Base-by-base conservation (phyloP, 2,113 vertebrate genomes). In the Ammodytes dubius region DNA sequence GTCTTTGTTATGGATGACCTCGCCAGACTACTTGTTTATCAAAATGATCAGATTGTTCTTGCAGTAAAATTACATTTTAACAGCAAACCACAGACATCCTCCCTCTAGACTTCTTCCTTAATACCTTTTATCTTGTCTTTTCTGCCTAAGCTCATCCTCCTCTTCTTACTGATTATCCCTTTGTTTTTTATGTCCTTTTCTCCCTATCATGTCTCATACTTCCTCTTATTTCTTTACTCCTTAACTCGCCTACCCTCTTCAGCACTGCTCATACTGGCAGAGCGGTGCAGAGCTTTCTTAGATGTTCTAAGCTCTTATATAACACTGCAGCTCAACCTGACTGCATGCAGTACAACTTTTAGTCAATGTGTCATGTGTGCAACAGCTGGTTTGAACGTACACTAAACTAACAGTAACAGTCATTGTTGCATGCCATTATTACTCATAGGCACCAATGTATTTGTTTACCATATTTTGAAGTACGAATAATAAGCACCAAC, bases 281-380 rank as follows among this genome's bases (percentile, higher is more conserved):
- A 78, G 84, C 72, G 59, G 53, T 43, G 64, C 84, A 58, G 70
- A 76, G 50, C 35, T 74, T 82, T 80, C 70, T 89, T 65, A 64
- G 81, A 81, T 83, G 79, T 72, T 91, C 75, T 56, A 70, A 73
- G 74, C 59, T 90, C 57, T 92, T 89, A 91, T 53, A 82, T 85
- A 89, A 91, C 61, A 88, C 83, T 88, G 88, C 90, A 84, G 87
- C 65, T 89, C 79, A 72, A n/a, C 71, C 81, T 52, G 63, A 78
- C 79, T 80, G 80, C 81, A 78, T 64, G 75, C 64, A 82, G 39
- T 74, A 42, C 17, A 17, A 49, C 37, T 63, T 71, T 5, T 17
- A 10, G 1, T 27, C 27, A 27, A 27, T 73, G 37, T 57, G 56
- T 56, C 19, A 13, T 56, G 77, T 74, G 57, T 70, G 74, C n/a